Percentiles rank a stretch among this genome's conserved stretches.
Evolutionary conservation across 2,113 vertebrate genomes (phyloP).

Genomic region (Eublepharis macularius): DNA sequence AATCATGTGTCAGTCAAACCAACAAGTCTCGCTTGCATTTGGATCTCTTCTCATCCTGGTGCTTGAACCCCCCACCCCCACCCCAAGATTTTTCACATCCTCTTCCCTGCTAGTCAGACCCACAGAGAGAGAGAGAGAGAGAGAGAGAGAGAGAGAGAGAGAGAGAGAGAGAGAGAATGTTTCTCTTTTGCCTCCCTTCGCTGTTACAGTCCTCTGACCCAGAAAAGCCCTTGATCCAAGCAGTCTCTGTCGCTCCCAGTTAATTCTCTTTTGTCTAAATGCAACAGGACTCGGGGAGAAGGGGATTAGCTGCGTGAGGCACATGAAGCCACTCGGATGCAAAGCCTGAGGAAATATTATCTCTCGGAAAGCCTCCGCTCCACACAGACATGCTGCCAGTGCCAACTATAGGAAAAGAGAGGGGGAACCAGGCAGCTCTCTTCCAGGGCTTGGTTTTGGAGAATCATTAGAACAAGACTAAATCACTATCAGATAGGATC

Average conservation of each 20-base stretch:
- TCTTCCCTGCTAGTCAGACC: not conserved
- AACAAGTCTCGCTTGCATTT: not conserved
- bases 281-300: not conserved
- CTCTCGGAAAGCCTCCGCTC: not conserved
- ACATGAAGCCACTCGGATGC: not conserved
- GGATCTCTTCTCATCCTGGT: not conserved
- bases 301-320: not conserved
- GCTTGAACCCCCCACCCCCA: not conserved
- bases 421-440: not conserved
- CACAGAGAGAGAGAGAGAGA: too few relatives aligned
- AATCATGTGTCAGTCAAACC: not conserved
- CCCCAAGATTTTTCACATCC: not conserved
- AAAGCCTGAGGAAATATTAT: not conserved
- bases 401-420: not conserved
- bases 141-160: too few relatives aligned
- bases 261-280: slow-evolving; percentile 13
- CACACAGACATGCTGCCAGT: not conserved
- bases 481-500: too few relatives aligned
- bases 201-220: slow-evolving; percentile 7
- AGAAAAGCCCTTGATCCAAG: slow-evolving; percentile 23
- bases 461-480: too few relatives aligned
- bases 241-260: not conserved
- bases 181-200: not conserved
- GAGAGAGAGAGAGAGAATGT: not conserved
- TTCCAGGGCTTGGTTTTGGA: not conserved